These are phyloP conservation scores for Sylvia borin DNA, from an alignment of 2,797 vertebrate species.

Conservation along the genomic window DNA sequence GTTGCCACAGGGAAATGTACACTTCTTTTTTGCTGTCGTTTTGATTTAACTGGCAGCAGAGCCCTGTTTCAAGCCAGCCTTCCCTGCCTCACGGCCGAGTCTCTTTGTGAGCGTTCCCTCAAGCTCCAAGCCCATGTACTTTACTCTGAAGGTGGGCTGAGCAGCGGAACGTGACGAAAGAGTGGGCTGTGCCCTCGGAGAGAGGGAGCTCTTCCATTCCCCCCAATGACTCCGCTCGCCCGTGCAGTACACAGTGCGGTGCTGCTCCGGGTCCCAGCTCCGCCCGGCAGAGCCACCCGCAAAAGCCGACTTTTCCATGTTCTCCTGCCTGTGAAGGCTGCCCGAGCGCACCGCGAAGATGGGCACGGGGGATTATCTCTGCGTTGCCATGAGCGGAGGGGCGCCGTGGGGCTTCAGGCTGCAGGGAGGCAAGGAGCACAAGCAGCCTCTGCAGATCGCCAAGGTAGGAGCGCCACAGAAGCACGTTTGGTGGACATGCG, in stretches of 20 bases:
- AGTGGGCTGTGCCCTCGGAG: conserved; percentile 72
- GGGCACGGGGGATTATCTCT: conserved; percentile 93
- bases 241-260: conserved; percentile 46
- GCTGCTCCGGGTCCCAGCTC: conserved; percentile 39
- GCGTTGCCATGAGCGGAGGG: conserved; percentile 89
- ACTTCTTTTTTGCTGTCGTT: conserved; percentile 7
- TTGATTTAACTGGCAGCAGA: conserved; percentile 25
- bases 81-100: background rate
- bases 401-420: conserved; percentile 95
- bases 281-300: background rate
- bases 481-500: background rate
- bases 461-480: conserved; percentile 81
- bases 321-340: conserved; percentile 37
- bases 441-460: conserved; percentile 84
- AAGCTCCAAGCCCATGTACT: background rate
- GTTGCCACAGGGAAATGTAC: background rate
- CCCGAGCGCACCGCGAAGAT: conserved; percentile 72
- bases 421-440: conserved; percentile 85
- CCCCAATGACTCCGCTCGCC: conserved; percentile 32
- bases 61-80: background rate
- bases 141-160: conserved; percentile 72
- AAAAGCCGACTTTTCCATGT: background rate
- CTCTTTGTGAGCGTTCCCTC: conserved; percentile 7
- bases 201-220: conserved; percentile 17
- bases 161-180: conserved; percentile 71